These are phyloP conservation scores for Hyperoplus lanceolatus DNA, from an alignment of 2,797 vertebrate genomes.

Conservation along the genomic window DNA sequence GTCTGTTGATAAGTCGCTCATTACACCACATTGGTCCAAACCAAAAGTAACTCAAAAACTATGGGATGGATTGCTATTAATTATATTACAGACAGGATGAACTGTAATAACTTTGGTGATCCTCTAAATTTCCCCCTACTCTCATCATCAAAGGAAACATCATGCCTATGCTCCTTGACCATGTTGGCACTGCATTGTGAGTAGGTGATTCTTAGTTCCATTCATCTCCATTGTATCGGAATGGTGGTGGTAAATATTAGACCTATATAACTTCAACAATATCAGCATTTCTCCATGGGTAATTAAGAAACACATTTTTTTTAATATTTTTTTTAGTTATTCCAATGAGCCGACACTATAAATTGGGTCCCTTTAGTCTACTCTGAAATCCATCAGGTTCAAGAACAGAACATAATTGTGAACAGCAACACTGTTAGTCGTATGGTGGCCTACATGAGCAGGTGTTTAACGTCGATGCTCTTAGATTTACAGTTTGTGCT, in stretches of 20 bases:
- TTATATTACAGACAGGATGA: background rate
- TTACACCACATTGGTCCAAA: background rate
- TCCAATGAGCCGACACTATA: slow-evolving; percentile 10
- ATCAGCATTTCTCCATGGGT: background rate
- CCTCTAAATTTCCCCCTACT: background rate
- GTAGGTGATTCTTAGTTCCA: background rate
- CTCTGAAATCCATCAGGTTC: slow-evolving; percentile 16
- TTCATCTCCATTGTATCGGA: background rate
- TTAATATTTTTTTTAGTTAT: background rate
- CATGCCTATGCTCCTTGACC: background rate
- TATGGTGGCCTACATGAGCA: slow-evolving; percentile 53
- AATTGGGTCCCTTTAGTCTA: background rate
- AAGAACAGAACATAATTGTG: slow-evolving; percentile 31
- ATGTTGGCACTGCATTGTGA: background rate
- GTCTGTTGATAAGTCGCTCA: background rate
- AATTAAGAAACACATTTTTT: background rate
- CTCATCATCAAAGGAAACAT: background rate
- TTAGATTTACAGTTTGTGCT: slow-evolving; percentile 54
- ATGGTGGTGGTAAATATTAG: background rate
- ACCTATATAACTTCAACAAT: background rate
- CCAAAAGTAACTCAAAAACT: background rate
- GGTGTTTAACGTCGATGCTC: slow-evolving; percentile 61
- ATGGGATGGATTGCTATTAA: background rate
- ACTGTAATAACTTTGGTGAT: background rate
- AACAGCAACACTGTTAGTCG: slow-evolving; percentile 41